These are phyloP conservation scores for Grammomys surdaster DNA, from an alignment of 2,113 vertebrate species.

Conservation along the genomic window DNA sequence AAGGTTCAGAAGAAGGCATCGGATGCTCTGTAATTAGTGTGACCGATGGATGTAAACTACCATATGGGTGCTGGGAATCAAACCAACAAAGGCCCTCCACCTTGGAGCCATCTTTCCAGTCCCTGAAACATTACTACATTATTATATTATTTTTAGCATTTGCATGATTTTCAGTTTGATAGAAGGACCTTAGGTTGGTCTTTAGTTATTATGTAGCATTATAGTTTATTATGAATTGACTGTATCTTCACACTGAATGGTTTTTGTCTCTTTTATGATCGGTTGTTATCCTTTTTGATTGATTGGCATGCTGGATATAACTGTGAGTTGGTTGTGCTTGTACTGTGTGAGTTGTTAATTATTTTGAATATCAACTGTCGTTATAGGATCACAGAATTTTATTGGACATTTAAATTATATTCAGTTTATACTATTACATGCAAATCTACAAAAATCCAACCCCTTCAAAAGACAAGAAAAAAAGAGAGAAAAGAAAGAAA, in stretches of 20 bases:
- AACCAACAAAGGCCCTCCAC: too few species aligned
- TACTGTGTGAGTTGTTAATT: neutral
- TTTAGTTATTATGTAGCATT: neutral
- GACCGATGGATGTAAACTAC: neutral
- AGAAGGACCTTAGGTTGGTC: neutral
- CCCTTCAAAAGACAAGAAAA: neutral
- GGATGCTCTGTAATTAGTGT: neutral
- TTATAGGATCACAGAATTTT: conserved; percentile 8
- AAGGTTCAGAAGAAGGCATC: neutral
- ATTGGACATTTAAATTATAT: conserved; percentile 32
- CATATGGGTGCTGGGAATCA: neutral
- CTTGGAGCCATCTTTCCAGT: neutral
- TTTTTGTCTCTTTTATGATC: conserved; percentile 25
- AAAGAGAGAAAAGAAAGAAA: neutral
- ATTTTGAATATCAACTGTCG: conserved; percentile 22
- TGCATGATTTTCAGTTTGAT: conserved; percentile 27
- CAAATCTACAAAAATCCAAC: neutral
- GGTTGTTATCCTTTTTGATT: conserved; percentile 25
- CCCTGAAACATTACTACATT: neutral
- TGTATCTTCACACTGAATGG: neutral
- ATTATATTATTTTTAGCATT: conserved; percentile 14
- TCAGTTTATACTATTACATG: conserved; percentile 44
- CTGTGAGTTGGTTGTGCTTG: conserved; percentile 21
- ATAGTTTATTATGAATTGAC: neutral
- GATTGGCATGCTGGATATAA: conserved; percentile 12